Evolutionary conservation across 2,888 invertebrate species (phyloP).

Genomic region (Tenthredo livida): DNA sequence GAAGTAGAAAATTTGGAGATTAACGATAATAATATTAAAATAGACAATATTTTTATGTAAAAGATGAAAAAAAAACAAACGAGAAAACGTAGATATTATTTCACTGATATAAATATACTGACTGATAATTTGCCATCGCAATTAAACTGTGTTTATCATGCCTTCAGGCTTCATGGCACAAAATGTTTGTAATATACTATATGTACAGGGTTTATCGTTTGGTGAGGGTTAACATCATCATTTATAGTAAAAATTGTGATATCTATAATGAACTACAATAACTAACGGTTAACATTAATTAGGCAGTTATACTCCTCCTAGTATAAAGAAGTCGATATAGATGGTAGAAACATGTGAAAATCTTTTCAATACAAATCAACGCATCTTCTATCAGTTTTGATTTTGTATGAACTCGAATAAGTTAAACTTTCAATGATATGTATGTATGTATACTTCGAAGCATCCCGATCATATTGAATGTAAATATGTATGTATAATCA

Average conservation of each 20-base stretch:
- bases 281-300: neutral
- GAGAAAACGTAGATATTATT: neutral
- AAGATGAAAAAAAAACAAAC: neutral
- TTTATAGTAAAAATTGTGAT: constrained; percentile 11
- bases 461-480: neutral
- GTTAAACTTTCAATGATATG: neutral
- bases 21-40: neutral
- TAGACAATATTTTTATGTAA: neutral
- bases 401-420: neutral
- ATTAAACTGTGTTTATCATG: neutral
- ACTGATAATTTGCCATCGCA: neutral
- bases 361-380: neutral
- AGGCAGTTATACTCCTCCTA: neutral
- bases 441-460: neutral
- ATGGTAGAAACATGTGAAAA: neutral
- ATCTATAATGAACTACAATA: neutral
- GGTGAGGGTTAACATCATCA: neutral
- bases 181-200: neutral
- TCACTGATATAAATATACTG: neutral
- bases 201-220: constrained; percentile 13
- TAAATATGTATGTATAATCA: neutral
- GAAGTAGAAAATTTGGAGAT: neutral
- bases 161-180: neutral
- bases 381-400: neutral
- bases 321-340: neutral